A percentile compares a stretch with the other conserved stretches of the same genome.
Conservation (phyloP, 35 echinoderm and acorn worm genomes). For the Eucidaris tribuloides region DNA sequence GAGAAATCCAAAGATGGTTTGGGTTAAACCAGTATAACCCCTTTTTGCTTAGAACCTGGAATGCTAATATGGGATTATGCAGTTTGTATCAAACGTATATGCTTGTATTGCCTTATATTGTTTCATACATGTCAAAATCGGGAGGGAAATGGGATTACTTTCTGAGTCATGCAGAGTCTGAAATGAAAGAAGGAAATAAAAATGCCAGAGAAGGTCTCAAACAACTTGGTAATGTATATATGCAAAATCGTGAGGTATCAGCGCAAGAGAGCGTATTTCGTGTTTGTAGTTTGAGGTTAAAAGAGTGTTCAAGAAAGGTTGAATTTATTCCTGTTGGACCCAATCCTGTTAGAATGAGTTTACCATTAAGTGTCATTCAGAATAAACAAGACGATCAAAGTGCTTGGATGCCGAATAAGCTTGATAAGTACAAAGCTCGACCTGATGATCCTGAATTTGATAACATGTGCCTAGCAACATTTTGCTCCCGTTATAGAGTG, state of each 20-base stretch:
- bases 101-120: no score
- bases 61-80: no score
- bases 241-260: no score
- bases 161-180: no score
- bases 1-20: no score
- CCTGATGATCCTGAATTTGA: slow-evolving; percentile 23
- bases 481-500: slow-evolving; percentile 40
- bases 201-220: slow-evolving; percentile 11
- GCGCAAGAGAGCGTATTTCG: no score
- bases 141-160: slow-evolving; percentile 60
- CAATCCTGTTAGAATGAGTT: slow-evolving; percentile 9
- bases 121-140: slow-evolving; percentile 42
- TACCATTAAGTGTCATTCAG: slow-evolving; percentile 25
- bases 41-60: no score
- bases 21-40: no score
- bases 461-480: slow-evolving; percentile 39
- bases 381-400: slow-evolving; percentile 15
- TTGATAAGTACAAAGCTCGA: slow-evolving; percentile 34
- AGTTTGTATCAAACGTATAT: slow-evolving; percentile 3
- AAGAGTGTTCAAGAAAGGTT: no score
- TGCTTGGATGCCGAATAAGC: slow-evolving; percentile 12
- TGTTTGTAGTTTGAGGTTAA: no score
- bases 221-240: slow-evolving; percentile 41
- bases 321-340: no score
- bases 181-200: slow-evolving; percentile 49